Evolutionary conservation across 2,113 vertebrate genomes (phyloP).

Genomic region (Nyctibius bracteatus): DNA sequence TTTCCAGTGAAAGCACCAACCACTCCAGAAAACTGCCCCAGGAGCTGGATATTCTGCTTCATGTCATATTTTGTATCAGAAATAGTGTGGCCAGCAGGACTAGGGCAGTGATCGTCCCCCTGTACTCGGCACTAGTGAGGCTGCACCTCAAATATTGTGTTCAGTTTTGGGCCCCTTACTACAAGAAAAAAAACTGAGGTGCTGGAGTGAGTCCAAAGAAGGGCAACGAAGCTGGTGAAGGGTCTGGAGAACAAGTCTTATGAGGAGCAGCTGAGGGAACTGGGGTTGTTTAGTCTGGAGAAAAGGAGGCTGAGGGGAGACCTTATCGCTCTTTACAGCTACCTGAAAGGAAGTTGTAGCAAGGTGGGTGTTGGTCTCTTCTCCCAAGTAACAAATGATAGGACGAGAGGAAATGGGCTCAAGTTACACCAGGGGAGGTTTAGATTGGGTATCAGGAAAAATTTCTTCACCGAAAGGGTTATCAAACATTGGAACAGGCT

Average conservation of each 20-base stretch:
- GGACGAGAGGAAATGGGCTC: neutral
- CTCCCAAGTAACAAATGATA: neutral
- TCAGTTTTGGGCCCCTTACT: neutral
- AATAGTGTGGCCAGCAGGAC: neutral
- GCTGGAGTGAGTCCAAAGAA: neutral
- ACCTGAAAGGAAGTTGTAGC: neutral
- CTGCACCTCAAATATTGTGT: neutral
- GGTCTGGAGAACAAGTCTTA: neutral
- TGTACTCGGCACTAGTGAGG: neutral
- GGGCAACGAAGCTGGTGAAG: neutral
- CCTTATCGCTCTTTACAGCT: neutral
- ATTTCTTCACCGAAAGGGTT: neutral
- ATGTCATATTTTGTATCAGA: neutral
- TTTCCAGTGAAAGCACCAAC: neutral
- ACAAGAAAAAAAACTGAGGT: neutral
- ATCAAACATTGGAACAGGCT: neutral
- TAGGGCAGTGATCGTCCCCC: neutral
- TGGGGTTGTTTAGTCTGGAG: neutral
- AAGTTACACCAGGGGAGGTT: neutral
- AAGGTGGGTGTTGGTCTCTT: neutral
- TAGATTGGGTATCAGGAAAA: neutral
- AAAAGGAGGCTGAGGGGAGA: neutral
- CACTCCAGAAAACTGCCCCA: neutral
- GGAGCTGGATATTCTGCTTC: neutral
- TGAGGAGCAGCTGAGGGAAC: neutral